phyloP scores from a whole-genome alignment of 2,113 vertebrate species.

The Chrysemys picta region DNA sequence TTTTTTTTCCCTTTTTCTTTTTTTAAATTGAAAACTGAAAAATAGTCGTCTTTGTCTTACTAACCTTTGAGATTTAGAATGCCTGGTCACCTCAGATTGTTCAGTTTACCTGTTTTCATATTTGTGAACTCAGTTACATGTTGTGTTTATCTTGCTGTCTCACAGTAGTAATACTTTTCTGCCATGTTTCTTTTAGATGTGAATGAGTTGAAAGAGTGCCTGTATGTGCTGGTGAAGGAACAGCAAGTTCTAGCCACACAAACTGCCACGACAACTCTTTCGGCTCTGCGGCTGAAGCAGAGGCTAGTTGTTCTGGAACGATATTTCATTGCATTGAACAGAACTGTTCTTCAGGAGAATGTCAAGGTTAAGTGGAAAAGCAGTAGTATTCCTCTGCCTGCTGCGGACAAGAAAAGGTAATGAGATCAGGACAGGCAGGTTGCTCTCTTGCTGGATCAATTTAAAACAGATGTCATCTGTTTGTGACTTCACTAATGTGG shows the following conservation, averaged over 20 bases:
- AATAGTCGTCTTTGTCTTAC: not conserved
- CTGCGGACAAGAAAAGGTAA: constrained; percentile 94
- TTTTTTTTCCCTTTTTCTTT: too few species aligned
- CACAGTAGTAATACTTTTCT: not conserved
- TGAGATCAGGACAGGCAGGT: not conserved
- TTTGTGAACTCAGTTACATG: not conserved
- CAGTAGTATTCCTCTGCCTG: constrained; percentile 83
- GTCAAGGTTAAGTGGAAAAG: constrained; percentile 92
- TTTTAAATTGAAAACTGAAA: not conserved
- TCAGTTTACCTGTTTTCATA: not conserved
- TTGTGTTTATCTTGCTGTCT: not conserved
- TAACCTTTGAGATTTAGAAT: not conserved
- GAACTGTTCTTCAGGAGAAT: constrained; percentile 94
- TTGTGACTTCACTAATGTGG: not conserved
- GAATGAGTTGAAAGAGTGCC: constrained; percentile 92
- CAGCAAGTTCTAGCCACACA: constrained; percentile 90
- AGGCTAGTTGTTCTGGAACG: constrained; percentile 94
- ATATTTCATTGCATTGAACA: constrained; percentile 95
- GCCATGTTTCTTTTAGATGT: constrained; percentile 80
- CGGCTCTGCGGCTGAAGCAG: constrained; percentile 91
- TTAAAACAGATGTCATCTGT: not conserved
- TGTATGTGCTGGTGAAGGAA: constrained; percentile 92
- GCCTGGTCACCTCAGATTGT: not conserved
- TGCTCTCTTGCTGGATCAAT: not conserved
- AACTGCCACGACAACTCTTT: constrained; percentile 92